These are phyloP conservation scores for Notechis scutatus DNA, from an alignment of 2,113 vertebrate genomes.

Conservation along the genomic window DNA sequence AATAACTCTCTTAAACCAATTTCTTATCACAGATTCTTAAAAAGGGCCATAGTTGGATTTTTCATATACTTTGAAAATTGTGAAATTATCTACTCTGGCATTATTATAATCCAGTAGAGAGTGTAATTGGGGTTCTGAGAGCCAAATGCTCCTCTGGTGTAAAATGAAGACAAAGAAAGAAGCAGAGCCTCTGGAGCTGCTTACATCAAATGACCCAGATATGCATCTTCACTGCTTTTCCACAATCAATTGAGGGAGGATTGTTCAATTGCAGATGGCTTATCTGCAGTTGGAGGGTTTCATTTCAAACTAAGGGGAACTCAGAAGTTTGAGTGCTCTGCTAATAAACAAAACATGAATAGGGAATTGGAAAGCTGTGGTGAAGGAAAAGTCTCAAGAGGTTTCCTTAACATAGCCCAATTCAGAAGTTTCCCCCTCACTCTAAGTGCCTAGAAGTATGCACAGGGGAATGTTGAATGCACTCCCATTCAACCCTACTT, in stretches of 20 bases:
- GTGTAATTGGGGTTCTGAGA: conserved; percentile 5
- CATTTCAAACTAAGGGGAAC: background rate
- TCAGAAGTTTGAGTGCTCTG: background rate
- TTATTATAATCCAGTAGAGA: conserved; percentile 20
- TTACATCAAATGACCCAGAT: background rate
- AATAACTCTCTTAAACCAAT: conserved; percentile 13
- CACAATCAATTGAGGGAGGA: background rate
- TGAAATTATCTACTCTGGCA: background rate
- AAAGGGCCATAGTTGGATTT: background rate
- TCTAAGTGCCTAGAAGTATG: background rate
- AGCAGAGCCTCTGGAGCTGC: background rate
- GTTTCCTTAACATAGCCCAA: background rate
- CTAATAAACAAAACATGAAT: background rate
- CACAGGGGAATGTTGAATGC: background rate
- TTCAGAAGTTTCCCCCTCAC: background rate
- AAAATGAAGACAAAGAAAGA: background rate
- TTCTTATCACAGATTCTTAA: conserved; percentile 12
- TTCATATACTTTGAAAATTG: conserved; percentile 29
- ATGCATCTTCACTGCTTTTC: background rate
- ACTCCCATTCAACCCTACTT: background rate
- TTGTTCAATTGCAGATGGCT: background rate
- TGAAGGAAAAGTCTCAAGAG: background rate
- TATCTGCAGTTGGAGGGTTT: background rate
- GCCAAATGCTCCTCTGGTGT: conserved; percentile 4
- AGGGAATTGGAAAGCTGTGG: background rate